Evolutionary conservation across 2,113 vertebrate species (phyloP), one percentile per base, ranked within the genome.

Genomic region (Isurus oxyrinchus): DNA sequence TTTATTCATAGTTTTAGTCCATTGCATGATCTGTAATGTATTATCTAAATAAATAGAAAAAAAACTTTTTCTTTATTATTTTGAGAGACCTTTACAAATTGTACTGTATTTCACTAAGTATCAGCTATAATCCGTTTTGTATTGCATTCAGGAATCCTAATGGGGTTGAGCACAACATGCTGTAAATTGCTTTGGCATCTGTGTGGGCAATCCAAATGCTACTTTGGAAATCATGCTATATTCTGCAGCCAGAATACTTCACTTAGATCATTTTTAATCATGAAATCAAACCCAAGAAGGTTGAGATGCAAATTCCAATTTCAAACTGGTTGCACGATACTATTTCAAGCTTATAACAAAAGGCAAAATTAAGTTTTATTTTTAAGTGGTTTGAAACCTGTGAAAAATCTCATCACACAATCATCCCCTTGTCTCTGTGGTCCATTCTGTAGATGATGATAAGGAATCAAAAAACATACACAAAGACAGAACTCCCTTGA

Each of bases 101-200:
- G 27, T n/a, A 27, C 27, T 90, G 25, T 10, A 35, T 25, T 90
- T 57, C 87, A 90, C 1, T 11, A 10, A 57, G 87, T 90, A 55
- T 40, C 90, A 93, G 63, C 35, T 93, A 61, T 61, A 93, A 93
- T n/a, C 59, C 90, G 59, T 91, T 91, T 93, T 93, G 35, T 93
- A 93, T 63, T 63, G 59, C 55, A 93, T 93, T 93, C 90, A 59
- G 90, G 35, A 93, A 93, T 40, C 90, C 35, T 61, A 63, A 63
- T 35, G n/a, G 59, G 5, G 14, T 93, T 63, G 57, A 63, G 59
- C 57, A 93, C 90, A 61, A 31, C 90, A 93, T 5, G 90, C 35
- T 61, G 31, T 14, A 93, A 93, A 93, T 40, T 40, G 57, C 57
- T 61, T 61, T 55, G 19, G 31, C 90, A 93, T 93, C 57, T 63